A percentile compares a stretch with the other conserved stretches of the same genome.
Conservation (phyloP, 2,797 vertebrate genomes). For the Percopsis omiscomaycus region DNA sequence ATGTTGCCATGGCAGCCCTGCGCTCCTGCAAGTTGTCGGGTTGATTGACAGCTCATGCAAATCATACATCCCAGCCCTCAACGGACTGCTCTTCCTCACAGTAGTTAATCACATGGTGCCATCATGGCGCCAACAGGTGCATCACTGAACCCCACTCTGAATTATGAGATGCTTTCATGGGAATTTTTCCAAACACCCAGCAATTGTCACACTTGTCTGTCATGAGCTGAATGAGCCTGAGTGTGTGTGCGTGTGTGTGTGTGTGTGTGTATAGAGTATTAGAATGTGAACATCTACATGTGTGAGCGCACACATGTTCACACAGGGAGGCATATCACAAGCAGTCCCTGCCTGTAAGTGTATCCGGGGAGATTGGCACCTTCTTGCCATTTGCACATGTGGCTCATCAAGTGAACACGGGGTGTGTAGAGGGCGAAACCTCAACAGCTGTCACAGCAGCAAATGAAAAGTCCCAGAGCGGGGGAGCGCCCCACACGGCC, state of each 20-base stretch:
- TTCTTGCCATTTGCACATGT: slow-evolving; percentile 56
- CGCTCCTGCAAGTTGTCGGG: slow-evolving; percentile 47
- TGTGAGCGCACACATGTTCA: slow-evolving; percentile 32
- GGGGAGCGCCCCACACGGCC: slow-evolving; percentile 10
- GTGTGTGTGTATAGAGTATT: neutral
- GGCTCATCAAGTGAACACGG: slow-evolving; percentile 52
- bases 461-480: slow-evolving; percentile 56
- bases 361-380: slow-evolving; percentile 33
- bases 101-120: slow-evolving; percentile 57
- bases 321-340: slow-evolving; percentile 23
- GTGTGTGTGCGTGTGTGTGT: slow-evolving; percentile 16
- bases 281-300: slow-evolving; percentile 1
- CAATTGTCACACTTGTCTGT: slow-evolving; percentile 65
- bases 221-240: slow-evolving; percentile 34
- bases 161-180: slow-evolving; percentile 62
- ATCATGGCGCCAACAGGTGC: slow-evolving; percentile 68
- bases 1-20: slow-evolving; percentile 49
- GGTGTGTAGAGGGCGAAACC: slow-evolving; percentile 52
- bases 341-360: slow-evolving; percentile 35
- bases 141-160: slow-evolving; percentile 48
- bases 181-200: slow-evolving; percentile 63
- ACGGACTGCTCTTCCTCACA: slow-evolving; percentile 48
- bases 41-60: slow-evolving; percentile 69
- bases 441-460: slow-evolving; percentile 65
- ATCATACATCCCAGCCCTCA: slow-evolving; percentile 55